Evolutionary conservation across 2,113 vertebrate species (phyloP).

Genomic region (Herpetotheres cachinnans): DNA sequence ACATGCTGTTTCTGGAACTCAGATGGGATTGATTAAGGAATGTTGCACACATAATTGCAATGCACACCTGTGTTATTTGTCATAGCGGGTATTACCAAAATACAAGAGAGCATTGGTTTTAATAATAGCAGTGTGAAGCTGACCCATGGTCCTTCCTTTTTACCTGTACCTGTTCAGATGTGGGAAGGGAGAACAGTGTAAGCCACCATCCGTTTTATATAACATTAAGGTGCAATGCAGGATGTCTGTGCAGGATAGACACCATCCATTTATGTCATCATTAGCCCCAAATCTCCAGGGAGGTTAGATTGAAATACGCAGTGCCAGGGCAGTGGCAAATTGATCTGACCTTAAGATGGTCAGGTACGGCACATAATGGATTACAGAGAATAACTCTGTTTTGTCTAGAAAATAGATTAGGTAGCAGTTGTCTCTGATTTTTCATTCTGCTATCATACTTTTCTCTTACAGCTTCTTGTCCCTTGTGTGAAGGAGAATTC

Average conservation of each 20-base stretch:
- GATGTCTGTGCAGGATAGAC: neutral
- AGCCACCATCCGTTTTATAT: fast-evolving
- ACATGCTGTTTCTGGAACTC: neutral
- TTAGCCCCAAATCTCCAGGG: neutral
- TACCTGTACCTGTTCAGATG: neutral
- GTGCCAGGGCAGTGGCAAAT: neutral
- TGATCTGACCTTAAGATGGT: neutral
- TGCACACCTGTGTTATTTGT: neutral
- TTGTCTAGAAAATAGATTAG: neutral
- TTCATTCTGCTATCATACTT: neutral
- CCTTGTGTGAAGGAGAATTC: neutral
- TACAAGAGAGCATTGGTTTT: neutral
- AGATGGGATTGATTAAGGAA: neutral
- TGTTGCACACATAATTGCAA: neutral
- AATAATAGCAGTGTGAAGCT: neutral
- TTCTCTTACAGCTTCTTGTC: neutral
- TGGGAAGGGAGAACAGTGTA: neutral
- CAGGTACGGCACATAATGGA: neutral
- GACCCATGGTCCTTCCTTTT: neutral
- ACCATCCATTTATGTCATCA: neutral
- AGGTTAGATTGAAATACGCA: neutral
- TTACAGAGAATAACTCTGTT: neutral
- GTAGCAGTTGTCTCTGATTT: neutral
- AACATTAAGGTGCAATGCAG: neutral
- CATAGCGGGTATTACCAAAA: neutral